Conservation (phyloP, 2,888 invertebrate genomes). For the Blera fallax region DNA sequence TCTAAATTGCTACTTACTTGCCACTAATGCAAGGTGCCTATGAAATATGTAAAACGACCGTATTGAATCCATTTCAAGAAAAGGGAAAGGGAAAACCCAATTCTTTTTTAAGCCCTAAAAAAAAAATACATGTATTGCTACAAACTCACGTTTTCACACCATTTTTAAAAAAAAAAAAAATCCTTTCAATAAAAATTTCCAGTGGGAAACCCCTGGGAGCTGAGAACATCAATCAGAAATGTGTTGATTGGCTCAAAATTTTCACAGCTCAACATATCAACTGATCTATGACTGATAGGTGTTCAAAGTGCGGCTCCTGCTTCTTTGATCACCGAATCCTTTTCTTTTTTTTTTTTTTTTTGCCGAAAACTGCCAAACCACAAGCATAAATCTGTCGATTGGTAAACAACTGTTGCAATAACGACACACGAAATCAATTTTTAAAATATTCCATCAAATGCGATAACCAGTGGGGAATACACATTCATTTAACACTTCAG, state of each 20-base stretch:
- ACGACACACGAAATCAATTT: slow-evolving; percentile 43
- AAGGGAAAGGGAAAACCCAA: too few relatives aligned
- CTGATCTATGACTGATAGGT: slow-evolving; percentile 45
- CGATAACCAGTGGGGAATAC: slow-evolving; percentile 16
- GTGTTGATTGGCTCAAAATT: slow-evolving; percentile 40
- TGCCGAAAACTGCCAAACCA: slow-evolving; percentile 10
- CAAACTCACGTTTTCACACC: background rate
- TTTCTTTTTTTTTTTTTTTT: too few relatives aligned
- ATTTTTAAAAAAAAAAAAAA: background rate
- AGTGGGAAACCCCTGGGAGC: background rate
- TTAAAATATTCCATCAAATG: slow-evolving; percentile 15
- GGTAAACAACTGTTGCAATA: slow-evolving; percentile 53
- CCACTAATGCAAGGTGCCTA: too few relatives aligned
- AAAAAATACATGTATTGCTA: too few relatives aligned
- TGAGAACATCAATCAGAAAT: slow-evolving; percentile 37
- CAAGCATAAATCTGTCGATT: slow-evolving; percentile 16
- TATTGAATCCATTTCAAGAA: too few relatives aligned
- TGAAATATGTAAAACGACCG: too few relatives aligned
- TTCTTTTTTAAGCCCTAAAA: too few relatives aligned
- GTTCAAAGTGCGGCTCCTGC: background rate
- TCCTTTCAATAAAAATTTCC: background rate
- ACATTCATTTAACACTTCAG: slow-evolving; percentile 55
- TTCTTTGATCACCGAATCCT: slow-evolving; percentile 23
- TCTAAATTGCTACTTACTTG: too few relatives aligned
- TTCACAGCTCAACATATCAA: slow-evolving; percentile 21